A percentile compares a stretch with the other conserved stretches of the same genome.
Evolutionary conservation across 2,888 invertebrate genomes (phyloP).

Genomic region (Heliconius cydno): DNA sequence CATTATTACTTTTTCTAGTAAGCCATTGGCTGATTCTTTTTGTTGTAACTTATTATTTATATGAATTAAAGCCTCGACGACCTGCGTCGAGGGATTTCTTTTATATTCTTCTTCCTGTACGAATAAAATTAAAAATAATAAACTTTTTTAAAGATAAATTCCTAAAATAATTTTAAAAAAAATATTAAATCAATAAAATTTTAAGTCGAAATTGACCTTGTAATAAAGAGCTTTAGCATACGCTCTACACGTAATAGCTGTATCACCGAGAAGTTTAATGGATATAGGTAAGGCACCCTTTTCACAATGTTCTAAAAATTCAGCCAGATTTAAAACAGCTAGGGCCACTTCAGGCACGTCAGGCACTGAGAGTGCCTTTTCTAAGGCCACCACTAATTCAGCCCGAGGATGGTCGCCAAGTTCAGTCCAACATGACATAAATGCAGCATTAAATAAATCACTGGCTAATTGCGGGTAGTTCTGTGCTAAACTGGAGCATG

Average conservation of each 20-base stretch:
- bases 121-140: not conserved
- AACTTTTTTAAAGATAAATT: not conserved
- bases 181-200: not conserved
- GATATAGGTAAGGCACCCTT: slow-evolving; percentile 96
- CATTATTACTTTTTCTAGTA: slow-evolving; percentile 93
- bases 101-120: slow-evolving; percentile 94
- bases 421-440: slow-evolving; percentile 99
- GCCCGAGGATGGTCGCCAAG: slow-evolving; percentile 91
- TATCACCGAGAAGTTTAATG: slow-evolving; percentile 92
- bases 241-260: slow-evolving; percentile 95
- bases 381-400: slow-evolving; percentile 92
- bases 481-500: slow-evolving; percentile 95
- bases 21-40: slow-evolving; percentile 97
- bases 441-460: slow-evolving; percentile 98
- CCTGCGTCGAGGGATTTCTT: slow-evolving; percentile 85
- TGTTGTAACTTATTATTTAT: slow-evolving; percentile 99
- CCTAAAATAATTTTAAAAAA: too few relatives aligned
- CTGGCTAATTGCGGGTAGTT: slow-evolving; percentile 96
- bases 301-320: slow-evolving; percentile 99
- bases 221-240: slow-evolving; percentile 87
- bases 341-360: slow-evolving; percentile 98
- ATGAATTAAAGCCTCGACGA: slow-evolving; percentile 95
- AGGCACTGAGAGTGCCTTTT: slow-evolving; percentile 93
- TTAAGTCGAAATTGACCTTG: slow-evolving; percentile 66
- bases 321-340: slow-evolving; percentile 97